Evolutionary conservation across 2,888 invertebrate species (phyloP), one percentile per base, ranked within the genome.

Genomic region (Anarsia innoxiella): DNA sequence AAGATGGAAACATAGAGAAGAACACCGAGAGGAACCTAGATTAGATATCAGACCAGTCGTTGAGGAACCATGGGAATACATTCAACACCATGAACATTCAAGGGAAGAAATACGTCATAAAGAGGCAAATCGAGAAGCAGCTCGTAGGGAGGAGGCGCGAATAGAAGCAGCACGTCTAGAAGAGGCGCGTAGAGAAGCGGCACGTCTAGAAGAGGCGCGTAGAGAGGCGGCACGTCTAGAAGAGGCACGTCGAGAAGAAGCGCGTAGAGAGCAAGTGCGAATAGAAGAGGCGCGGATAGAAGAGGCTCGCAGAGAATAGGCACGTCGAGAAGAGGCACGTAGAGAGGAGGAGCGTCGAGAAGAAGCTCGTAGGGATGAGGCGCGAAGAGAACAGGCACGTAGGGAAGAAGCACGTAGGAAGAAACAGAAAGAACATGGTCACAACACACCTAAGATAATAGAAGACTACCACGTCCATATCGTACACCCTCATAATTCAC

Each of bases 371-470:
- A 13, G n/a, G 8, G 23, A 25, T 9, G 23, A 31, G n/a, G n/a
- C n/a, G n/a, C n/a, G n/a, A 19, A 16, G 19, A 5, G 19, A 5
- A 19, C 19, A 3, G 3, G 4, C 19, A 5, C 19, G 19, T 19
- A 3, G 19, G 3, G 31, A 16, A 11, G 31, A 31, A 19, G 11
- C 10, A 1, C 31, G 19, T 6, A 10, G 16, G 14, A n/a, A 16
- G 12, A 8, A 31, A 4, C 1, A 3, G 6, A 23, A 31, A 23
- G 23, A 31, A 23, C 26, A 31, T 11, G 25, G 23, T 25, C 30
- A 36, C 12, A 15, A 32, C 2, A 30, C 31, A 14, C 41, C 28
- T 12, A 31, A 31, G 12, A 9, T 31, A 19, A 23, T 31, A 12
- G 31, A 31, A 6, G 23, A 12, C 23, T 31, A 31, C 19, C 10